A percentile compares a stretch with the other conserved stretches of the same genome.
Conservation (phyloP, 1,140 invertebrate species). For the Saxidomus purpurata region DNA sequence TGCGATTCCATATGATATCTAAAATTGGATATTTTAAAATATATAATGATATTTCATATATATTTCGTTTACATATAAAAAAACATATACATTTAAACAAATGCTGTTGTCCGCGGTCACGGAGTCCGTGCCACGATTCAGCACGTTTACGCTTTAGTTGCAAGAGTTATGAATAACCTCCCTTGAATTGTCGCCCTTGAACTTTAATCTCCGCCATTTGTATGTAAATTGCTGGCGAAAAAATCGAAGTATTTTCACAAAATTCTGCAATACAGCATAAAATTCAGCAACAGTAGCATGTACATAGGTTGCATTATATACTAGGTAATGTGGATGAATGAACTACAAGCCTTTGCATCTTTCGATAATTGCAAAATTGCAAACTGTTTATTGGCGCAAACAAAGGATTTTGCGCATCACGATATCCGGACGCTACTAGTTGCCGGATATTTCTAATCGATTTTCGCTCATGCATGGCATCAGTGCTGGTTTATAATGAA, state of each 20-base stretch:
- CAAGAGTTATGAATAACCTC: not conserved
- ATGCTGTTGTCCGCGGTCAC: too few relatives aligned
- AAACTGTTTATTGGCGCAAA: conserved; percentile 39
- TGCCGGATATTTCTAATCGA: not conserved
- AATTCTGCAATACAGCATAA: not conserved
- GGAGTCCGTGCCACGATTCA: too few relatives aligned
- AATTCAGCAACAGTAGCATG: not conserved
- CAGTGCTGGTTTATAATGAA: not conserved
- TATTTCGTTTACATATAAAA: too few relatives aligned
- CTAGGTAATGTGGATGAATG: not conserved
- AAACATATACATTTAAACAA: too few relatives aligned
- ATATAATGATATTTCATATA: too few relatives aligned
- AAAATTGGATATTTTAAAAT: too few relatives aligned
- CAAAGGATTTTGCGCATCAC: conserved; percentile 3
- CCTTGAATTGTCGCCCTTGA: conserved; percentile 23
- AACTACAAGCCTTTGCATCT: not conserved
- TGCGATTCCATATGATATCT: too few relatives aligned
- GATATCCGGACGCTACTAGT: not conserved
- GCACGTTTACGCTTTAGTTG: not conserved
- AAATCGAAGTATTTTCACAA: not conserved
- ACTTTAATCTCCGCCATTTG: conserved; percentile 44
- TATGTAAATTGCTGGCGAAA: conserved; percentile 43
- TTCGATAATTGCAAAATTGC: not conserved
- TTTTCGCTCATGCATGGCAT: not conserved
- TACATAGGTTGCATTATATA: not conserved